Conservation (phyloP, 2,797 vertebrate genomes). For the Chrysocyon brachyurus region DNA sequence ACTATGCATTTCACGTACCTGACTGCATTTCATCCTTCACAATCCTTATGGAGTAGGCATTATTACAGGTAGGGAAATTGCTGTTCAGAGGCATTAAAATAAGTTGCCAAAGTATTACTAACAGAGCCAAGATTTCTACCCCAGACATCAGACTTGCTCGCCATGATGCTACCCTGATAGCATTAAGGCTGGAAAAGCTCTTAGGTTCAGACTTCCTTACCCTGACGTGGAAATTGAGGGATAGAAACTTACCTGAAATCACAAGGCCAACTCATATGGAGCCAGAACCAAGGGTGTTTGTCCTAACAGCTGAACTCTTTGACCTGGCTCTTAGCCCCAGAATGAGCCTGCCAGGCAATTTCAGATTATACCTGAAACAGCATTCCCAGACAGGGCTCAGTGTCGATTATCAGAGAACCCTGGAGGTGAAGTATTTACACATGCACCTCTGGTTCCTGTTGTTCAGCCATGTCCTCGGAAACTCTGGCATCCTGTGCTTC, state of each 20-base stretch:
- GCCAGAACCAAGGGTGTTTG: not conserved
- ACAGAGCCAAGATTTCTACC: not conserved
- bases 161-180: not conserved
- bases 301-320: not conserved
- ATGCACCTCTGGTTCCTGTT: not conserved
- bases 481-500: not conserved
- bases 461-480: not conserved
- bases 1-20: not conserved
- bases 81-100: not conserved
- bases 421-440: not conserved
- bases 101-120: not conserved
- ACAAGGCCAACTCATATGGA: conserved; percentile 9
- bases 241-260: conserved; percentile 1
- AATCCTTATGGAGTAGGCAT: not conserved
- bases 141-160: not conserved
- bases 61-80: not conserved
- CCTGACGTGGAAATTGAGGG: not conserved
- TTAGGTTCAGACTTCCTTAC: not conserved
- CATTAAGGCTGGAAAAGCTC: not conserved
- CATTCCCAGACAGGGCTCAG: not conserved
- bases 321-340: not conserved
- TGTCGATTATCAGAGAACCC: not conserved
- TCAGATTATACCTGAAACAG: not conserved
- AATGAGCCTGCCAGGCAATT: not conserved
- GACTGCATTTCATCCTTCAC: not conserved